These are phyloP conservation scores for Portunus trituberculatus DNA, from an alignment of 1,140 invertebrate genomes.

Conservation along the genomic window DNA sequence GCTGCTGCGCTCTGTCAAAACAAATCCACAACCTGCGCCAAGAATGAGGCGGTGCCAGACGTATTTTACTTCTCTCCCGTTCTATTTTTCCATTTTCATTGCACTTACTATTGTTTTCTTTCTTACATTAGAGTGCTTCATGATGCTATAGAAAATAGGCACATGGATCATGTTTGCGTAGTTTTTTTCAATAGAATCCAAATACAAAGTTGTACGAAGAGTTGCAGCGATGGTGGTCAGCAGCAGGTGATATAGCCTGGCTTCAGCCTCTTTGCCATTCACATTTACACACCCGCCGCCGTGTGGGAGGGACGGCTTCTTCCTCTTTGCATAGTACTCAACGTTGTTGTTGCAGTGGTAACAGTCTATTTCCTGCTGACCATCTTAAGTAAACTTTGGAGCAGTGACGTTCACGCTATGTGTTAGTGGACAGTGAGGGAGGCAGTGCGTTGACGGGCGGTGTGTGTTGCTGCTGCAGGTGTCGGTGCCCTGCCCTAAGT, in stretches of 20 bases:
- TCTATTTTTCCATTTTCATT: background rate
- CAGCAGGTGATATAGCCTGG: slow-evolving; percentile 44
- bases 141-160: background rate
- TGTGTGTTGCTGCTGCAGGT: background rate
- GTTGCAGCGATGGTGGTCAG: background rate
- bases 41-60: background rate
- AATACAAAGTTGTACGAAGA: background rate
- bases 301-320: background rate
- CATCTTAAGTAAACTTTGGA: no score
- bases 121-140: background rate
- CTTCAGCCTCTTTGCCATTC: background rate
- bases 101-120: background rate
- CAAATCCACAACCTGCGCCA: background rate
- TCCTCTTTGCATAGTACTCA: background rate
- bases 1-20: background rate
- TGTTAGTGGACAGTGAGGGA: background rate
- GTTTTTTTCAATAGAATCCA: background rate
- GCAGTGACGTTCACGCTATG: background rate
- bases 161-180: background rate
- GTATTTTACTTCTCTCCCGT: background rate
- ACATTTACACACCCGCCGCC: background rate
- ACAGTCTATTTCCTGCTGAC: background rate
- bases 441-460: background rate
- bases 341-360: background rate
- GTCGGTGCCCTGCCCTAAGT: background rate